Conservation (phyloP, 2,888 invertebrate species). For the Fragum whitleyi region DNA sequence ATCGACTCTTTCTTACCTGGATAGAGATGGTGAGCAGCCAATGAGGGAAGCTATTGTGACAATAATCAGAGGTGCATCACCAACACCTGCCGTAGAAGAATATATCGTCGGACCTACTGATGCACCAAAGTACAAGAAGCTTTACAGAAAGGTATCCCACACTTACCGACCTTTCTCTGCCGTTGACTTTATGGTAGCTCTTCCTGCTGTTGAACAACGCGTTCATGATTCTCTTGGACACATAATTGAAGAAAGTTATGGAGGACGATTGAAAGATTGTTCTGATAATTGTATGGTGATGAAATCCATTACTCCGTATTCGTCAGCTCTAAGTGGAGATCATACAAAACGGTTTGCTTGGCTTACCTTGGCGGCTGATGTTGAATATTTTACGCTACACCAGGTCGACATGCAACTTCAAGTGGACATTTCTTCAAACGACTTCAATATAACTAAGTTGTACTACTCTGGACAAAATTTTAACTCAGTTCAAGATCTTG, state of each 20-base stretch:
- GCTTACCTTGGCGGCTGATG: conserved; percentile 62
- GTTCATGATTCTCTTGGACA: conserved; percentile 59
- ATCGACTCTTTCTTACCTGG: conserved; percentile 29
- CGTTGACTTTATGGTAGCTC: conserved; percentile 52
- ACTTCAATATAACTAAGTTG: conserved; percentile 64
- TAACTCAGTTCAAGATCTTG: conserved; percentile 63
- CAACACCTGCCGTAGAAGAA: conserved; percentile 69
- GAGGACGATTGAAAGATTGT: conserved; percentile 50
- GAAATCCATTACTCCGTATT: conserved; percentile 57
- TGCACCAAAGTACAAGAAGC: conserved; percentile 54
- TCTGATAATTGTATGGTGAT: conserved; percentile 65
- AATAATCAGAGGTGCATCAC: conserved; percentile 70
- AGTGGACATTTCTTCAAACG: conserved; percentile 60
- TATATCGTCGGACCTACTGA: conserved; percentile 72
- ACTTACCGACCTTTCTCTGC: conserved; percentile 59
- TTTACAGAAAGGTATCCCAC: conserved; percentile 61
- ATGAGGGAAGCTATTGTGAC: conserved; percentile 70
- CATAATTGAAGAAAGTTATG: conserved; percentile 72
- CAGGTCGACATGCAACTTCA: conserved; percentile 74
- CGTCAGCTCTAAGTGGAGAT: conserved; percentile 54
- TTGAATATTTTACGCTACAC: conserved; percentile 71
- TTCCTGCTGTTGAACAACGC: conserved; percentile 2
- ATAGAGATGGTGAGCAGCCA: conserved; percentile 52
- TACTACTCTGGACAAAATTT: conserved; percentile 69
- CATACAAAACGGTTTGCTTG: conserved; percentile 58